Conservation (phyloP, 37 sponge, comb jelly and placozoan genomes). For the Spongilla lacustris region DNA sequence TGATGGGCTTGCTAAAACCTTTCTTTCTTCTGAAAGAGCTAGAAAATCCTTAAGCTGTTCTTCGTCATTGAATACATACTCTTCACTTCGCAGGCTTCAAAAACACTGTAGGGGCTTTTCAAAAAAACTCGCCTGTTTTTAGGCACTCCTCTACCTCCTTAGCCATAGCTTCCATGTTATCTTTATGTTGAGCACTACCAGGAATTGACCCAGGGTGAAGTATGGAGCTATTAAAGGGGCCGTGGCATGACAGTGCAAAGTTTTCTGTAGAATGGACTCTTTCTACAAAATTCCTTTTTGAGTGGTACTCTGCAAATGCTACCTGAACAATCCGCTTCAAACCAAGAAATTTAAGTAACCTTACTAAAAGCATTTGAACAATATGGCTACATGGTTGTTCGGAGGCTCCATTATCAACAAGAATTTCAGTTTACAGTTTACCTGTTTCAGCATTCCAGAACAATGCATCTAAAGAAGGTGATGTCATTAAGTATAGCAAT, state of each 20-base stretch:
- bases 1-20: too few species aligned
- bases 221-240: not conserved
- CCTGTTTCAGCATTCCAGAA: slow-evolving; percentile 7
- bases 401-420: slow-evolving; percentile 20
- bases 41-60: too few species aligned
- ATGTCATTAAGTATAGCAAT: not conserved
- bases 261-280: slow-evolving; percentile 22
- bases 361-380: slow-evolving; percentile 9
- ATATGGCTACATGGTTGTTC: slow-evolving; percentile 12
- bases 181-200: not conserved
- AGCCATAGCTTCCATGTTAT: slow-evolving; percentile 22
- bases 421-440: not conserved
- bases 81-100: not conserved
- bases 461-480: not conserved
- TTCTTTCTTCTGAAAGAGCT: too few species aligned
- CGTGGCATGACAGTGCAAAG: slow-evolving; percentile 4
- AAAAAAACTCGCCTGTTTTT: not conserved
- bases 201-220: not conserved
- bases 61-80: slow-evolving; percentile 25
- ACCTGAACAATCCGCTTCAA: not conserved
- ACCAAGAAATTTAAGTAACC: not conserved
- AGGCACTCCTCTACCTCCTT: slow-evolving; percentile 3
- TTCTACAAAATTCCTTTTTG: slow-evolving; percentile 15
- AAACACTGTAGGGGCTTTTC: slow-evolving; percentile 2
- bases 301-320: slow-evolving; percentile 25